Evolutionary conservation across 2,888 invertebrate species (phyloP), one percentile per base, ranked within the genome.

Genomic region (Xestoiulus laeticollis): DNA sequence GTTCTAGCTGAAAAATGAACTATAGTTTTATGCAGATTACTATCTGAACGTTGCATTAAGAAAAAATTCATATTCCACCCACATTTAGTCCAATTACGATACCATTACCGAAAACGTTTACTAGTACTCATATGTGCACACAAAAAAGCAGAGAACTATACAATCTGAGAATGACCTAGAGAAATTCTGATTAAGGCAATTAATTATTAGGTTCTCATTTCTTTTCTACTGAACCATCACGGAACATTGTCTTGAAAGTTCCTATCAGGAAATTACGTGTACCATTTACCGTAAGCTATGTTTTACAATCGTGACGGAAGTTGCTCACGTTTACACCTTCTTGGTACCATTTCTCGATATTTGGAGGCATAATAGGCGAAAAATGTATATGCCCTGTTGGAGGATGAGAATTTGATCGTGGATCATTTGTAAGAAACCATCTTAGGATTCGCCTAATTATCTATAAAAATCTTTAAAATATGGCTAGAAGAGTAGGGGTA

Each of bases 1-100:
- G 68, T 78, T 78, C 26, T 26, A 78, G 78, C 78, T 78, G 78
- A 78, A 78, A 78, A 78, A 78, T 30, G 78, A 78, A 78, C 78
- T 22, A 78, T 78, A 78, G 78, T 78, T 22, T 6, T 68, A n/a
- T 22, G 68, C 78, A 78, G 78, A 78, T 78, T 14, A 26, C 30
- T 22, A 78, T 78, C 78, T 78, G 78, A 30, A 30, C 78, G 78
- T 78, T 78, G 30, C 16, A 30, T 30, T 14, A 14, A 78, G 14
- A 30, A 78, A 12, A 78, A 12, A 78, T 78, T 78, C 22, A 78
- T 30, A 78, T 78, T 78, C 78, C 78, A 78, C 78, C 78, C 30
- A 78, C 78, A 30, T 78, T 5, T 30, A 78, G 78, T 26, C 78
- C 78, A 78, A 78, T 78, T 78, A 78, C 78, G 68, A 26, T 68